A percentile compares a stretch with the other conserved stretches of the same genome.
Conservation (phyloP, 2,888 invertebrate species). For the Ferdinandea cuprea region DNA sequence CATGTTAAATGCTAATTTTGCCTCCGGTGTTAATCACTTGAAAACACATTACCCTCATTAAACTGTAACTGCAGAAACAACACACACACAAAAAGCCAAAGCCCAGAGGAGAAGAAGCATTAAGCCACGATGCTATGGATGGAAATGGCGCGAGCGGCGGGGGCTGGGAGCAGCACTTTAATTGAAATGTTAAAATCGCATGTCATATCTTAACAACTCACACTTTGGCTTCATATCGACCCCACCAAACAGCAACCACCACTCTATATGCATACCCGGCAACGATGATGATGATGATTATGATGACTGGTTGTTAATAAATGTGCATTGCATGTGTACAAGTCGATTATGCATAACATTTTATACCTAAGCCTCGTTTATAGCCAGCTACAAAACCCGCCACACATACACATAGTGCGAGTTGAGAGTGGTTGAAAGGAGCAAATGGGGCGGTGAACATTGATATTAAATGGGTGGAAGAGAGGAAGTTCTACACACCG, state of each 20-base stretch:
- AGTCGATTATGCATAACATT: constrained; percentile 73
- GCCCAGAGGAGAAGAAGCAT: constrained; percentile 18
- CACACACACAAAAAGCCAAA: constrained; percentile 62
- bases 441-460: constrained; percentile 58
- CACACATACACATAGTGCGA: constrained; percentile 6
- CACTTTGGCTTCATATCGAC: constrained; percentile 53
- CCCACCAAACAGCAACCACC: constrained; percentile 7
- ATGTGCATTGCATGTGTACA: constrained; percentile 73
- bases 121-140: constrained; percentile 10
- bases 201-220: constrained; percentile 75
- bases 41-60: constrained; percentile 75
- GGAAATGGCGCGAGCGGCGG: not conserved
- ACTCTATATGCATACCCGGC: constrained; percentile 4
- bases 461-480: constrained; percentile 60
- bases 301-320: constrained; percentile 73
- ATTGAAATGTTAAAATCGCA: constrained; percentile 75
- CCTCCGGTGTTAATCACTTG: constrained; percentile 75
- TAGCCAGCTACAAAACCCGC: too few relatives aligned
- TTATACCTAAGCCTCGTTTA: constrained; percentile 42
- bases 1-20: constrained; percentile 75
- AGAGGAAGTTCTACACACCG: constrained; percentile 38
- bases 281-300: constrained; percentile 59
- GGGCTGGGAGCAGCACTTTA: constrained; percentile 49
- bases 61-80: constrained; percentile 72
- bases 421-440: constrained; percentile 21